phyloP scores from a whole-genome alignment of 2,797 vertebrate species.

The Syngnathus rostellatus region DNA sequence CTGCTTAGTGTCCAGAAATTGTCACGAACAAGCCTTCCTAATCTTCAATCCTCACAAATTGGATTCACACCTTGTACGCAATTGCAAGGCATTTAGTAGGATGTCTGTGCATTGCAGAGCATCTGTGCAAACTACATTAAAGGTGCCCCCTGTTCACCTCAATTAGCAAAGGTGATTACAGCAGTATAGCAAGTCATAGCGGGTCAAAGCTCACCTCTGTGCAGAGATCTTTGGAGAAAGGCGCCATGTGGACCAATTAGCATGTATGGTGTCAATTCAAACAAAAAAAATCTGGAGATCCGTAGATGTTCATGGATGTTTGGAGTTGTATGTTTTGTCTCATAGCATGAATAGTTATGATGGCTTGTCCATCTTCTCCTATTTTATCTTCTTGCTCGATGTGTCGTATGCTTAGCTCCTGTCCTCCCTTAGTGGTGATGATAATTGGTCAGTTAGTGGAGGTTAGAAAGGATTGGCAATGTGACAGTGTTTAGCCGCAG shows the following conservation, averaged over 20 bases:
- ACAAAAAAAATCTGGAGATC: no score
- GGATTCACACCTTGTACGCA: constrained; percentile 65
- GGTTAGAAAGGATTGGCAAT: no score
- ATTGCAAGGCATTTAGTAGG: constrained; percentile 40
- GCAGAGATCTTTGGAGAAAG: not conserved
- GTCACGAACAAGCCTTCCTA: constrained; percentile 59
- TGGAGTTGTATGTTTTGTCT: no score
- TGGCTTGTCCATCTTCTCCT: no score
- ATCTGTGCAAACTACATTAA: constrained; percentile 23
- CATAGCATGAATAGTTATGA: no score
- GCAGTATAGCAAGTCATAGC: not conserved
- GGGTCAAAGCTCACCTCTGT: constrained; percentile 15
- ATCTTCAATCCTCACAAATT: constrained; percentile 65
- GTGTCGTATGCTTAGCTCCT: no score
- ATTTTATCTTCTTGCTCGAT: no score
- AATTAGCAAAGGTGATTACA: constrained; percentile 38
- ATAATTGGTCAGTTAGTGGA: no score
- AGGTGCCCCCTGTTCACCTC: constrained; percentile 53
- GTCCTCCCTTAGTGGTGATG: no score
- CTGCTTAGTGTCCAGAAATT: constrained; percentile 65
- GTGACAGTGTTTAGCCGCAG: no score
- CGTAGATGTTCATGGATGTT: no score
- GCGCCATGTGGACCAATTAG: not conserved
- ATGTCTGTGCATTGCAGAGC: constrained; percentile 15
- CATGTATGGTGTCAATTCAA: no score